Evolutionary conservation across 2,888 invertebrate species (phyloP), one percentile per base, ranked within the genome.

Genomic region (Chorisops tibialis): DNA sequence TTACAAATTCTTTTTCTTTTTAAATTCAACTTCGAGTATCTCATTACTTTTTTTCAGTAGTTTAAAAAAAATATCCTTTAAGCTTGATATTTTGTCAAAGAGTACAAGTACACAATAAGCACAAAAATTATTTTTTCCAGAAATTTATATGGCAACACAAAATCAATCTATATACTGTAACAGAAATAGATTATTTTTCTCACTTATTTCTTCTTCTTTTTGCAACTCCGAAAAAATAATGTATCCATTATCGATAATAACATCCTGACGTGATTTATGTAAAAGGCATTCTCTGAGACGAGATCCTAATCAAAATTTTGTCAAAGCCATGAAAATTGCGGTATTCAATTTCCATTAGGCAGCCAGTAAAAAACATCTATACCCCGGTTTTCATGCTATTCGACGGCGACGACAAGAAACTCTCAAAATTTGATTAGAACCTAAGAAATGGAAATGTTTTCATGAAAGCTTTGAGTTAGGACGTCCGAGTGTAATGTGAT

Each of bases 151-250:
- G 19, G 43, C 16, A 45, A 45, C 19, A 22, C 18, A 21, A 47
- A 47, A 47, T 47, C 47, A 47, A 47, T 47, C 22, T 21, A n/a
- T n/a, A n/a, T n/a, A 21, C 22, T n/a, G 47, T 47, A 47, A 47
- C 21, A 22, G 47, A 47, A 47, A 21, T 12, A 7, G 47, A 47
- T 18, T 12, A 6, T 47, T 22, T 21, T 21, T n/a, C 47, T 11
- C 16, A 18, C 43, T 16, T 9, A 43, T 12, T 43, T 43, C 43
- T 14, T 14, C 39, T 3, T 12, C 11, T 11, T 11, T 39, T 14
- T 39, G 12, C 12, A n/a, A 39, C 11, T n/a, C 16, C 16, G 21
- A 19, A 9, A 7, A 7, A 9, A 22, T 21, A 47, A 18, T 21
- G 47, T 45, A 9, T 12, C 47, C 47, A 47, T 12, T 18, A 47